A percentile compares a stretch with the other conserved stretches of the same genome.
phyloP scores from a whole-genome alignment of 2,888 invertebrate genomes.

The Masnerella sp. region DNA sequence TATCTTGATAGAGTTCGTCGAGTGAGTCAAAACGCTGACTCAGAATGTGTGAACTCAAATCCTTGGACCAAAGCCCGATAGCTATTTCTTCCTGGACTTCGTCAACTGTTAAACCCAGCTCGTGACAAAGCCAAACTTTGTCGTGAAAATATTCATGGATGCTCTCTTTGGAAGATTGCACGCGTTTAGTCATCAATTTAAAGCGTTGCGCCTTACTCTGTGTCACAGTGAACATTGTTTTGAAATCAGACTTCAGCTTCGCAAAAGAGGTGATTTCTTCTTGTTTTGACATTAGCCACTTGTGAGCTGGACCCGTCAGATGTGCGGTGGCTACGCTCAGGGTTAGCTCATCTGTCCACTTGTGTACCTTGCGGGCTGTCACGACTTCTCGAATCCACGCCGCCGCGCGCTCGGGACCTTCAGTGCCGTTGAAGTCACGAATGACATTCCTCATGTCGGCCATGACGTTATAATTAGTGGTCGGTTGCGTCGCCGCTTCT shows the following conservation, averaged over 20 bases:
- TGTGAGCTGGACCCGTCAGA: constrained; percentile 5
- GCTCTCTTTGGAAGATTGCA: background rate
- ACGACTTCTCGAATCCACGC: background rate
- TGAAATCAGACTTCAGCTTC: background rate
- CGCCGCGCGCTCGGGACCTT: background rate
- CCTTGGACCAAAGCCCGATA: background rate
- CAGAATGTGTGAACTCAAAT: background rate
- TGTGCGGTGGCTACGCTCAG: constrained; percentile 1
- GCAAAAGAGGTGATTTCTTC: background rate
- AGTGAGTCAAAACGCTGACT: background rate
- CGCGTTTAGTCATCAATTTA: background rate
- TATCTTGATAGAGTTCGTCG: constrained; percentile 4
- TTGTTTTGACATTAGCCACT: constrained; percentile 1
- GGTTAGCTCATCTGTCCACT: background rate
- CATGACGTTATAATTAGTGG: too few species aligned
- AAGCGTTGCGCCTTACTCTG: background rate
- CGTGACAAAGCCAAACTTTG: constrained; percentile 2
- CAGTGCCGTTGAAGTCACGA: background rate
- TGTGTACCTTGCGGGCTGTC: background rate
- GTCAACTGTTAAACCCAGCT: background rate
- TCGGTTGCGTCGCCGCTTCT: too few species aligned
- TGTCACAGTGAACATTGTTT: background rate
- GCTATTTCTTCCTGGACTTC: constrained; percentile 8
- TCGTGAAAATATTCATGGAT: constrained; percentile 6
- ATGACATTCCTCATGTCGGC: background rate